These are phyloP conservation scores for Lasioglossum calceatum DNA, from an alignment of 2,888 invertebrate genomes.

Conservation along the genomic window DNA sequence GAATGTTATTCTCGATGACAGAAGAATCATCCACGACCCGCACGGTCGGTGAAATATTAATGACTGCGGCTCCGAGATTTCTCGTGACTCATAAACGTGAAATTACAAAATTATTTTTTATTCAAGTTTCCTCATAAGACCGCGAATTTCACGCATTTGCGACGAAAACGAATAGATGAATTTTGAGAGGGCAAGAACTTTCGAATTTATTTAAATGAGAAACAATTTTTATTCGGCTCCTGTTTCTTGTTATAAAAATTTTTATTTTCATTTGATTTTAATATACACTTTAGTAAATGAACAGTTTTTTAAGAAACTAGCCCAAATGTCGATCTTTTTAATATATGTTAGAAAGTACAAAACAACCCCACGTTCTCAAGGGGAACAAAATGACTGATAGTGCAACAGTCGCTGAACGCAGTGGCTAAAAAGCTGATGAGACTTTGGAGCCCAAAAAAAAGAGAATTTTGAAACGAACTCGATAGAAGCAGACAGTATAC, in stretches of 20 bases:
- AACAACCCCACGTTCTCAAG: not conserved
- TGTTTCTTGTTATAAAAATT: too few relatives aligned
- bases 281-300: too few relatives aligned
- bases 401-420: not conserved
- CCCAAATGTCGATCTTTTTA: too few relatives aligned
- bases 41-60: not conserved
- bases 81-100: not conserved
- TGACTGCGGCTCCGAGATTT: not conserved
- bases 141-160: not conserved
- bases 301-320: too few relatives aligned
- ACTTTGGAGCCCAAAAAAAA: constrained; percentile 22
- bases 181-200: not conserved
- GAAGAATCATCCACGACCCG: not conserved
- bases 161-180: not conserved
- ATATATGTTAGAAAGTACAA: not conserved
- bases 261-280: too few relatives aligned
- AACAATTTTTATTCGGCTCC: not conserved
- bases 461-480: constrained; percentile 47
- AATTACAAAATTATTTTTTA: not conserved
- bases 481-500: constrained; percentile 43
- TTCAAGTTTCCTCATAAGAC: not conserved
- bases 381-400: not conserved
- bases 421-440: not conserved
- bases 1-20: not conserved
- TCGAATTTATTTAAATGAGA: not conserved